Percentiles rank a stretch among this genome's conserved stretches.
phyloP scores from a whole-genome alignment of 2,113 vertebrate species.

The Passer montanus region DNA sequence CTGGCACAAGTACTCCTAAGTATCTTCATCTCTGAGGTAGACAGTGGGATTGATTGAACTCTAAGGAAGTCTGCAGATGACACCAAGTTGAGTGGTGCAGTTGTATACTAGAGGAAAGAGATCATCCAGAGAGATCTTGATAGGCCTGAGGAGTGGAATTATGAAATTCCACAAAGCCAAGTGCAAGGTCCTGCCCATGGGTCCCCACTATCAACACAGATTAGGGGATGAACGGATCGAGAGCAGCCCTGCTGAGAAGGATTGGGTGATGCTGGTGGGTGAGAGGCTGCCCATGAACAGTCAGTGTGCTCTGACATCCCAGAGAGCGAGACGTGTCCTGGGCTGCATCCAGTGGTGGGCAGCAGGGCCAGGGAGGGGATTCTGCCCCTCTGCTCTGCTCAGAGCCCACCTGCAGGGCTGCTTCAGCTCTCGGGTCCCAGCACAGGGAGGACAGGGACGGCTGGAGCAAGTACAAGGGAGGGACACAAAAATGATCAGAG shows the following conservation, averaged over 20 bases:
- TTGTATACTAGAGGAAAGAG: not conserved
- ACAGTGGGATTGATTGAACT: not conserved
- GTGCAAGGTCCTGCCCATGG: not conserved
- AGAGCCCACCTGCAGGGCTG: not conserved
- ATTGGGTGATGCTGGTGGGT: accelerated
- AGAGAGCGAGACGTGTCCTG: accelerated
- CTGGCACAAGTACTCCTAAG: not conserved
- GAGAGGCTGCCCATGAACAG: not conserved
- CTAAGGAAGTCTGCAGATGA: not conserved
- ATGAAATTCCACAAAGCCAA: not conserved
- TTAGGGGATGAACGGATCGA: not conserved
- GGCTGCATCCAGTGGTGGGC: not conserved
- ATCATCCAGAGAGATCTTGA: not conserved
- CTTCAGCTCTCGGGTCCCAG: not conserved
- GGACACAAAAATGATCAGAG: not conserved
- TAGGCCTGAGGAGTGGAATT: not conserved
- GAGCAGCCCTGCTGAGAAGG: not conserved
- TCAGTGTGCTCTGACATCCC: not conserved
- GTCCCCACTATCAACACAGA: not conserved
- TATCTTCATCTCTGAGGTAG: not conserved
- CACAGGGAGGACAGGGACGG: not conserved
- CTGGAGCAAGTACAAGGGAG: accelerated
- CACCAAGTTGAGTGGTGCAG: not conserved
- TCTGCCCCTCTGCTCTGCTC: not conserved
- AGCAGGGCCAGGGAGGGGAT: not conserved